Conservation (phyloP, 1,140 invertebrate genomes). For the Diachasma alloeum region DNA sequence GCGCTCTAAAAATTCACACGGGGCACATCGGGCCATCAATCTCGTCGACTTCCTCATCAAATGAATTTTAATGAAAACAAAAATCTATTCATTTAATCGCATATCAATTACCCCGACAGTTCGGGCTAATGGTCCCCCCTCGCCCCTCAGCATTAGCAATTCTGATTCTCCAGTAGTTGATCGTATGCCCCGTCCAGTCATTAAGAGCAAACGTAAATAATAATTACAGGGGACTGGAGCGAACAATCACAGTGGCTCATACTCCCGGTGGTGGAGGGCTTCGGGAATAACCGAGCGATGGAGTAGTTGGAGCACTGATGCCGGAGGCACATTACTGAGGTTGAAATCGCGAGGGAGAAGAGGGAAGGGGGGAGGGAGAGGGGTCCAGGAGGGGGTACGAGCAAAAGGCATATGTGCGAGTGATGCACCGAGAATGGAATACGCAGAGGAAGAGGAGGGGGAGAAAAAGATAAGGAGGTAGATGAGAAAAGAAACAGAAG, state of each 20-base stretch:
- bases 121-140: too few relatives aligned
- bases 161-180: constrained; percentile 33
- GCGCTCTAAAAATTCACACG: too few relatives aligned
- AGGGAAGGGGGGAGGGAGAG: not conserved
- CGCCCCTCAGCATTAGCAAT: constrained; percentile 43
- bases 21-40: too few relatives aligned
- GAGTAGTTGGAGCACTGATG: not conserved
- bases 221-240: constrained; percentile 44
- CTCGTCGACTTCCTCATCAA: too few relatives aligned
- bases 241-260: constrained; percentile 39
- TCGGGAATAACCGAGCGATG: not conserved
- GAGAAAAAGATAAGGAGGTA: not conserved
- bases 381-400: not conserved
- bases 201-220: constrained; percentile 49
- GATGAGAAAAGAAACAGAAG: constrained; percentile 3
- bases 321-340: not conserved
- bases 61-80: not conserved
- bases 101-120: not conserved
- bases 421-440: constrained; percentile 4
- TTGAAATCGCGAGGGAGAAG: not conserved
- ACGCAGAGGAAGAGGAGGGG: not conserved
- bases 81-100: not conserved
- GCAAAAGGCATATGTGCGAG: not conserved
- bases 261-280: not conserved
- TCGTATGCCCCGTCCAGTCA: constrained; percentile 34